Base-by-base conservation (phyloP, 2,113 vertebrate genomes). In the pig (Sus scrofa) region DNA sequence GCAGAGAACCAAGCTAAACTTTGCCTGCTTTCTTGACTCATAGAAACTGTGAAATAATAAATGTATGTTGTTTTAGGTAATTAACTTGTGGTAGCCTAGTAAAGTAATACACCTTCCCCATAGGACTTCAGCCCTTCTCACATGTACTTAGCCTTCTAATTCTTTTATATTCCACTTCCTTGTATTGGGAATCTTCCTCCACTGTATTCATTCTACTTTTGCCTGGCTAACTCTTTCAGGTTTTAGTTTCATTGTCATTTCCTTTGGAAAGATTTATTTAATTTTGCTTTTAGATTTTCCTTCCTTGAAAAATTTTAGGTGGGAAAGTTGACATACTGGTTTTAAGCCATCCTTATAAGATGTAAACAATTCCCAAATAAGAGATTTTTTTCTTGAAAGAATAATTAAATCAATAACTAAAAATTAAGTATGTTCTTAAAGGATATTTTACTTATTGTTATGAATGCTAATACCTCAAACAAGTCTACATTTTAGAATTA, bases 391-490 rank as follows among this genome's bases (percentile, higher is more conserved):
- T 73, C 52, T 67, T 54, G 4, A 95, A 78, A 78, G 65, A 95
- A 95, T 50, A 32, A 84, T 37, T 19, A 78, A 92, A 95, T 83
- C 83, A 88, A 88, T 83, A 71, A 70, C 22, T 83, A 70, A 86
- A 91, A 58, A 83, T 74, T 83, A 84, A 73, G 24, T 73, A 90
- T 32, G 11, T 26, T 77, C 52, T 24, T 73, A 79, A 70, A 83
- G 39, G 0, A 56, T 83, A 70, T 75, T 87, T 91, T 96, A 12
- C 26, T 88, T 68, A 83, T 7, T 83, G 44, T 75, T 91, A 26
- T 54, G 39, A 87, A 62, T 94, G n/a, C 10, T 32, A 71, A 87
- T 70, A 39, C 27, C 6, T 91, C 52, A 94, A 74, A 27, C 15
- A 94, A 83, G 16, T 83, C 16, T 83, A 70, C 1, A 63, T 24